Conservation (phyloP, 2,113 vertebrate genomes). For the Cryptomyrus ogoouensis region DNA sequence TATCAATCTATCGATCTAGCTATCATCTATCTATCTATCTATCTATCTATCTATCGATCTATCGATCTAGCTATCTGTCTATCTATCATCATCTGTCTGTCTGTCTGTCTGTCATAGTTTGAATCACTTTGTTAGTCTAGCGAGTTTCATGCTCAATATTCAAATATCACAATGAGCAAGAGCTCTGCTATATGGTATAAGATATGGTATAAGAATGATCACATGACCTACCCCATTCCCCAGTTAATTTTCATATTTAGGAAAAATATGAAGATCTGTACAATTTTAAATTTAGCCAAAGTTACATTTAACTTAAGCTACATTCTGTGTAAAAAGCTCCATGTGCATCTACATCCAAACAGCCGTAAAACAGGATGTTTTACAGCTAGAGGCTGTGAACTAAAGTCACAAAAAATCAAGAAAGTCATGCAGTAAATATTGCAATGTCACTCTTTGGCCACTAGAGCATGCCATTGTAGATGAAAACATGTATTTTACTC, state of each 20-base stretch:
- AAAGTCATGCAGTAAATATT: not conserved
- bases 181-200: not conserved
- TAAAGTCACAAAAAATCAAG: not conserved
- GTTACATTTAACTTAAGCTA: not conserved
- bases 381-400: not conserved
- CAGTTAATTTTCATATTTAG: not conserved
- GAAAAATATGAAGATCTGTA: not conserved
- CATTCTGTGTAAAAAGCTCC: not conserved
- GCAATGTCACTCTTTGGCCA: not conserved
- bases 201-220: not conserved
- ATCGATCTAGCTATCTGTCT: not conserved
- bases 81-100: not conserved
- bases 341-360: not conserved
- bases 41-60: too few species aligned
- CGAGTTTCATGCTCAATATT: not conserved
- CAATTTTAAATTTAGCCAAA: not conserved
- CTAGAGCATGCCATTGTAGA: slow-evolving; percentile 1
- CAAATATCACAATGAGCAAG: not conserved
- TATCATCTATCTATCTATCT: not conserved
- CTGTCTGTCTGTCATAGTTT: not conserved
- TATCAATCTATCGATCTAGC: too few species aligned
- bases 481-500: not conserved
- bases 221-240: not conserved
- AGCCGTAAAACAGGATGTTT: not conserved
- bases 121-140: not conserved